A percentile compares a stretch with the other conserved stretches of the same genome.
These are phyloP conservation scores for Drosophila kepulauana DNA, from an alignment of 1,140 invertebrate genomes.

Conservation along the genomic window DNA sequence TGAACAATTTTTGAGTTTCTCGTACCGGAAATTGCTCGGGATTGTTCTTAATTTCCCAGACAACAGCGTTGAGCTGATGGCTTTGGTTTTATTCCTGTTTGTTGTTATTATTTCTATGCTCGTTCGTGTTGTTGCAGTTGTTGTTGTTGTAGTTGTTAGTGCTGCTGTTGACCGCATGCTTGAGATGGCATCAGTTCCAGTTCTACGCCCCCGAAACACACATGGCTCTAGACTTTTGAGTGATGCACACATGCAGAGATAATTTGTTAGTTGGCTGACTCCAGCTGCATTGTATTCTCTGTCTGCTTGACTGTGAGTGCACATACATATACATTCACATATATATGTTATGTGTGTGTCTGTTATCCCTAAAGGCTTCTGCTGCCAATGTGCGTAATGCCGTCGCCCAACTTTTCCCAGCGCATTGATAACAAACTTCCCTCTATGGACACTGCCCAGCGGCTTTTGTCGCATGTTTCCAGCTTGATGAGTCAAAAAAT, in stretches of 20 bases:
- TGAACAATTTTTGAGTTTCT: slow-evolving; percentile 74
- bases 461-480: slow-evolving; percentile 72
- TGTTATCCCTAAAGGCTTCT: slow-evolving; percentile 42
- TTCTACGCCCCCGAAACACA: slow-evolving; percentile 47
- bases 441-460: slow-evolving; percentile 54
- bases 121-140: slow-evolving; percentile 44
- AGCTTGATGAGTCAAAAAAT: slow-evolving; percentile 73
- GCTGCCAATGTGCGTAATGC: slow-evolving; percentile 53
- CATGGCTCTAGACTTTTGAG: slow-evolving; percentile 64
- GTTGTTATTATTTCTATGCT: slow-evolving; percentile 12
- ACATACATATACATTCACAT: background rate
- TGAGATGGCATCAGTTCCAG: slow-evolving; percentile 70
- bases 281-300: slow-evolving; percentile 35
- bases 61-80: slow-evolving; percentile 62
- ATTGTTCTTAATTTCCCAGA: slow-evolving; percentile 82
- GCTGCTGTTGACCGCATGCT: slow-evolving; percentile 73
- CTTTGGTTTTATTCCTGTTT: slow-evolving; percentile 42
- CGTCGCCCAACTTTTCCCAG: slow-evolving; percentile 47
- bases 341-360: slow-evolving; percentile 8
- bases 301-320: background rate
- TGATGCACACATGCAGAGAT: slow-evolving; percentile 80
- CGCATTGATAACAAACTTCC: slow-evolving; percentile 51
- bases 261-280: slow-evolving; percentile 74
- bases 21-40: slow-evolving; percentile 79
- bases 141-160: slow-evolving; percentile 40